Base-by-base conservation (phyloP, 2,797 vertebrate species). In the Danio tinwini region DNA sequence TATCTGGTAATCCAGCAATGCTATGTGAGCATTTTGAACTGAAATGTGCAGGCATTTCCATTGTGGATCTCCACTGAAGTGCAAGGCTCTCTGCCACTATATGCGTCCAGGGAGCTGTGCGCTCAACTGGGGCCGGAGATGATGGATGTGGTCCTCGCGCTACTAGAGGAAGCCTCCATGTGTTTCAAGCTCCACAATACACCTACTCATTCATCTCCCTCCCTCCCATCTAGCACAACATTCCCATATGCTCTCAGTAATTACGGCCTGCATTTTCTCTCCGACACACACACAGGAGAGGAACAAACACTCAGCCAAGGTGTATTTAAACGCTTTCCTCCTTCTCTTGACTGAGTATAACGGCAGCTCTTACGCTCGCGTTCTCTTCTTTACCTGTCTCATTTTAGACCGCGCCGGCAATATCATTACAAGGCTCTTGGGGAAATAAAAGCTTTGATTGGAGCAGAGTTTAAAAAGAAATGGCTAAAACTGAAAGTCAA, bases 101-200 rank as follows among this genome's bases (percentile, higher is more conserved):
- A 62, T 62, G 58, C 37, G 42, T 50, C 61, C 68, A 78, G 81
- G 75, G 81, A 78, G 65, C 76, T 52, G 59, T 39, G 47, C 29
- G 16, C 47, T 82, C 68, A 74, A 44, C 75, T 76, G 75, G 75
- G 61, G 61, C 45, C 59, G 37, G 44, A 67, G 19, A 82, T 82
- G 81, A 82, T 78, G 81, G 53, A 82, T 82, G 78, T 73, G 78
- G 59, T 69, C 50, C 61, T 73, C 40, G 16, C 61, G 56, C 69
- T 40, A 80, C 58, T 80, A 21, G 69, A 80, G 61, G 68, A 80
- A 65, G 50, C 50, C 61, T 64, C 61, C 69, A 56, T 64, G 78
- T 80, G 61, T 80, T 80, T 80, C 69, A 80, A 73, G 78, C 59
- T 72, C 50, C 40, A 80, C 64, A 45, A 72, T 73, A 44, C 69